Evolutionary conservation across 2,888 invertebrate species (phyloP), one percentile per base, ranked within the genome.

Genomic region (Clivina fossor): DNA sequence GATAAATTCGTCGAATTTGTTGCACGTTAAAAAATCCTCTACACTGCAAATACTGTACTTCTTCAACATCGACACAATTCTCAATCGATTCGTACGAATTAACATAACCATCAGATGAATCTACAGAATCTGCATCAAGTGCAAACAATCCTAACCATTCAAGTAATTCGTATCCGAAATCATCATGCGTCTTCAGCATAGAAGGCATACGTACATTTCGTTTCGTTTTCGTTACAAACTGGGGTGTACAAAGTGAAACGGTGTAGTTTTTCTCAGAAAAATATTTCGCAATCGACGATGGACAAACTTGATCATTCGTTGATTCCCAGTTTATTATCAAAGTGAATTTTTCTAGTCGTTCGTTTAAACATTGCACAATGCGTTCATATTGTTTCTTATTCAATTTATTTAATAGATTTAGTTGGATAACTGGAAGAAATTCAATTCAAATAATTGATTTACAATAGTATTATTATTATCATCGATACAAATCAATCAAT

Each of bases 271-370:
- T 68, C 60, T 74, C 70, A 32, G 70, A 58, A 62, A 82, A 79
- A 72, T 80, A 82, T 60, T 79, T 77, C 8, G 82, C 82, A 35
- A 80, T 61, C 1, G 82, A 81, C n/a, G 82, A 82, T 38, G 81
- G 79, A 61, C 82, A 82, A 18, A 80, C 59, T 9, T 68, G 68
- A 46, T 70, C 66, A 15, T 72, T 72, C 58, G 76, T 74, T 46
- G 82, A 77, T 61, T 78, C 74, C 82, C 83, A 83, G 32, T 69
- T 65, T 32, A 79, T 32, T 32, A 81, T 68, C 7, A 79, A 67
- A 54, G 74, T 69, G 62, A 79, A 76, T 8, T 64, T 70, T 56
- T 70, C 64, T n/a, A 77, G 63, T 55, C 70, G 71, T 13, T 71
- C 62, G 51, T 68, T 62, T 37, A 80, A 65, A 58, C 73, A 70